These are phyloP conservation scores for Pagrus major DNA, from an alignment of 2,113 vertebrate genomes.

Conservation along the genomic window DNA sequence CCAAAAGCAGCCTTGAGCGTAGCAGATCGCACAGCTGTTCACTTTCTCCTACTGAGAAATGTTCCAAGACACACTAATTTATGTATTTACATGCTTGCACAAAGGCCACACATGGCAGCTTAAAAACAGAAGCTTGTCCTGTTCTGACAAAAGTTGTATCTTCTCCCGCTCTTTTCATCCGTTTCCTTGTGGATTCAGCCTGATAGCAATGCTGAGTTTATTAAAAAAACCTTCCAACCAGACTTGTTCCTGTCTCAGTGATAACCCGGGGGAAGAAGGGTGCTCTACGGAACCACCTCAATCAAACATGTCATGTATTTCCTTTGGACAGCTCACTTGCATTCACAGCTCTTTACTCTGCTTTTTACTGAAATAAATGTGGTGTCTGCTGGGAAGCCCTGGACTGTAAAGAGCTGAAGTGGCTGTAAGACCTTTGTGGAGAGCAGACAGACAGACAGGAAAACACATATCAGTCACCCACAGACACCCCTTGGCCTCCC, in stretches of 20 bases:
- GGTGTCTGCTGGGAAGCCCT: slow-evolving; percentile 12
- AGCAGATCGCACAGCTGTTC: slow-evolving; percentile 20
- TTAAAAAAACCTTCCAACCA: slow-evolving; percentile 17
- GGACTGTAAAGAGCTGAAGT: slow-evolving; percentile 16
- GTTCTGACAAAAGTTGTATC: slow-evolving; percentile 7
- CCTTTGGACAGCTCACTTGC: slow-evolving; percentile 42
- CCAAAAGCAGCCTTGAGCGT: neutral
- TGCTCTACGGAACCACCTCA: slow-evolving; percentile 10
- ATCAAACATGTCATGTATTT: slow-evolving; percentile 50
- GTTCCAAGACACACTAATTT: neutral
- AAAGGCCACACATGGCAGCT: neutral
- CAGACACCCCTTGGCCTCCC: slow-evolving; percentile 42
- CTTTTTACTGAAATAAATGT: slow-evolving; percentile 39
- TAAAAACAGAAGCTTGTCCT: slow-evolving; percentile 2
- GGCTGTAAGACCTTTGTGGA: slow-evolving; percentile 11
- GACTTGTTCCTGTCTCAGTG: slow-evolving; percentile 34
- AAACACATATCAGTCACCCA: slow-evolving; percentile 52
- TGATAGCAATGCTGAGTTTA: slow-evolving; percentile 14
- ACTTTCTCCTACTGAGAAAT: neutral
- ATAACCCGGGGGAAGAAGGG: slow-evolving; percentile 18
- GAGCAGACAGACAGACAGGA: slow-evolving; percentile 37
- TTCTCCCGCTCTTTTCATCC: neutral
- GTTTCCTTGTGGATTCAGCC: neutral
- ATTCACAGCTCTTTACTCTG: slow-evolving; percentile 42
- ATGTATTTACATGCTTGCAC: neutral